These are phyloP conservation scores for Zelleria hepariella DNA, from an alignment of 2,888 invertebrate genomes.

Conservation along the genomic window DNA sequence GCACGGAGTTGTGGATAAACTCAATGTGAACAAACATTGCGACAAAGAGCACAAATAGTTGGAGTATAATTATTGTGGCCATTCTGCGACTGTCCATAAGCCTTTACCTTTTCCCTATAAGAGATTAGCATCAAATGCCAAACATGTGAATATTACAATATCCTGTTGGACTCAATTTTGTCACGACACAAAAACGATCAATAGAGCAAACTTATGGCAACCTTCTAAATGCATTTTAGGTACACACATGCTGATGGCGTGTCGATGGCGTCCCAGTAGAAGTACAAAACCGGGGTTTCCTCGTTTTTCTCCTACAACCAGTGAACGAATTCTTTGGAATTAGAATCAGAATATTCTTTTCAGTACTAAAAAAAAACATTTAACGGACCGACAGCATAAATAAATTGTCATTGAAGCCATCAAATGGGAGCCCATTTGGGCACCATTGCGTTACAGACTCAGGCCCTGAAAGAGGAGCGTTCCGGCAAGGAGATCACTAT, in stretches of 20 bases:
- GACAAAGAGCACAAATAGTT: conserved; percentile 37
- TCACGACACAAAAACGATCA: background rate
- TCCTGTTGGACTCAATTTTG: background rate
- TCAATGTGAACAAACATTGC: conserved; percentile 61
- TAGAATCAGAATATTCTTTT: no score
- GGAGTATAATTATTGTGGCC: conserved; percentile 43
- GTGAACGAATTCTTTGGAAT: no score
- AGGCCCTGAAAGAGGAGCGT: background rate
- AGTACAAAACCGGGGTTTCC: no score
- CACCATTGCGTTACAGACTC: no score
- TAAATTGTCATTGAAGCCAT: no score
- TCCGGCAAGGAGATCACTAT: background rate
- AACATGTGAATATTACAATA: background rate
- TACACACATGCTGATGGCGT: background rate
- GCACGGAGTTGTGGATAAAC: conserved; percentile 38
- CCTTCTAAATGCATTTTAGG: background rate
- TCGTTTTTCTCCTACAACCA: no score
- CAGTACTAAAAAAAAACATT: no score
- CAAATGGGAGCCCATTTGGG: no score
- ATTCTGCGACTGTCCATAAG: conserved; percentile 30
- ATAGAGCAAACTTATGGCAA: background rate
- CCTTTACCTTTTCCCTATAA: conserved; percentile 22
- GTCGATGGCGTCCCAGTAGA: no score
- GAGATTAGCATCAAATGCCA: background rate
- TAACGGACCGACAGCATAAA: no score